phyloP scores from a whole-genome alignment of 2,888 invertebrate genomes.

The Synanthedon formicaeformis region DNA sequence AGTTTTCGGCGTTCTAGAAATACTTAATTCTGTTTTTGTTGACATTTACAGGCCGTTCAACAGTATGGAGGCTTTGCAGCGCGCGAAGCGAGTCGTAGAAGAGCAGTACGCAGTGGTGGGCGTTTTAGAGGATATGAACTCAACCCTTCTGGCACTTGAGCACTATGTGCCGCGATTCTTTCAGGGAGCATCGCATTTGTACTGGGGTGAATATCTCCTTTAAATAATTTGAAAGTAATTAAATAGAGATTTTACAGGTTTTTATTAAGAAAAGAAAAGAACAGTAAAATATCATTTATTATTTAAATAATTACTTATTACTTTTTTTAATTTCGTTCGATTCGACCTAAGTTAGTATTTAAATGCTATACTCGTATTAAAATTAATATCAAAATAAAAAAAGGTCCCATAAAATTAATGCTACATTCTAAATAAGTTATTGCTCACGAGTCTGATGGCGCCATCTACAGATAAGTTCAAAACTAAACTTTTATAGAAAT shows the following conservation, averaged over 20 bases:
- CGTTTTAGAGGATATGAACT: conserved; percentile 88
- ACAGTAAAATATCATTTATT: not conserved
- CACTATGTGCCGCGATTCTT: conserved; percentile 88
- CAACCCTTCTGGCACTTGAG: conserved; percentile 86
- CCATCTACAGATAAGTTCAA: no score
- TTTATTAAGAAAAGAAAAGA: not conserved
- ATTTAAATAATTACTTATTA: not conserved
- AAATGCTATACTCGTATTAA: no score
- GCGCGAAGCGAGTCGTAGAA: conserved; percentile 87
- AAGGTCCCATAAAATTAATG: no score
- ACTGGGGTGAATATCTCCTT: conserved; percentile 75
- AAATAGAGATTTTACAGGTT: not conserved
- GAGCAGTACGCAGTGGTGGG: conserved; percentile 90
- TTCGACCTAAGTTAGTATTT: no score
- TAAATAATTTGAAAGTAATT: no score
- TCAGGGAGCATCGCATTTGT: conserved; percentile 80
- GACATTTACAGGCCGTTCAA: conserved; percentile 80
- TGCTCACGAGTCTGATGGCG: no score
- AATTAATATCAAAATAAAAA: no score
- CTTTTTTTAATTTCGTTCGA: no score
- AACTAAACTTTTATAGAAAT: no score
- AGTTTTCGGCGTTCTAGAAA: no score
- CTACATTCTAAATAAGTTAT: no score
- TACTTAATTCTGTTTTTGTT: no score
- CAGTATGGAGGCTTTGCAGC: conserved; percentile 82